Conservation (phyloP, 2,113 vertebrate genomes). For the Macheiramphus alcinus region DNA sequence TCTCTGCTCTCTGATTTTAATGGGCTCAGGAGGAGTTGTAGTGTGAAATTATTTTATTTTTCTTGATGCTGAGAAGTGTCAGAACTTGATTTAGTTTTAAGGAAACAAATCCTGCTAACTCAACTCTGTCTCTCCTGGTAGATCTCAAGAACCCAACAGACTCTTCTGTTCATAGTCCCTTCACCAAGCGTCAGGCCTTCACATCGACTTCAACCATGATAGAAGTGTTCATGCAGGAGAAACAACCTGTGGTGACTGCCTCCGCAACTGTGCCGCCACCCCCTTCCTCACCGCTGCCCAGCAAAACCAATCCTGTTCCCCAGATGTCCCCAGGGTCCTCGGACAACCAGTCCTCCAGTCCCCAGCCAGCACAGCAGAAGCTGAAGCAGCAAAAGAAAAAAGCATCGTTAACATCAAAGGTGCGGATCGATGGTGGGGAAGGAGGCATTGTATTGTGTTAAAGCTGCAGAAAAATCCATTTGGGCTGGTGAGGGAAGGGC, state of each 20-base stretch:
- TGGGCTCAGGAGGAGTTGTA: background rate
- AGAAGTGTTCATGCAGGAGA: constrained; percentile 95
- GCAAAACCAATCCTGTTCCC: constrained; percentile 72
- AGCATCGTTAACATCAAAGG: constrained; percentile 90
- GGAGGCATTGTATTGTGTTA: background rate
- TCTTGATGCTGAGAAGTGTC: background rate
- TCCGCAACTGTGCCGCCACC: constrained; percentile 73
- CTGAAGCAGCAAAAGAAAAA: constrained; percentile 96
- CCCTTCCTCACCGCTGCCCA: constrained; percentile 80
- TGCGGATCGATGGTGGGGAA: background rate
- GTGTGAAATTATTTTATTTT: background rate
- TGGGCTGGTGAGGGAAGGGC: background rate
- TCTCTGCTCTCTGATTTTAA: background rate
- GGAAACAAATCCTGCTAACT: background rate
- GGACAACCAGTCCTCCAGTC: constrained; percentile 92
- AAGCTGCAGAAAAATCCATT: background rate
- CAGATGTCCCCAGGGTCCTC: constrained; percentile 92
- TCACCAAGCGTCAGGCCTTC: constrained; percentile 91
- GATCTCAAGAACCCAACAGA: constrained; percentile 89
- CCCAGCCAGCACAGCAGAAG: constrained; percentile 94
- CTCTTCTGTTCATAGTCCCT: constrained; percentile 83
- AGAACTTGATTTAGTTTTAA: background rate
- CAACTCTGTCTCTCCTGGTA: background rate
- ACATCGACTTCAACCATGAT: constrained; percentile 88
- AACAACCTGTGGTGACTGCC: constrained; percentile 78